Base-by-base conservation (phyloP, 2,797 vertebrate species). In the Microcaecilia unicolor region DNA sequence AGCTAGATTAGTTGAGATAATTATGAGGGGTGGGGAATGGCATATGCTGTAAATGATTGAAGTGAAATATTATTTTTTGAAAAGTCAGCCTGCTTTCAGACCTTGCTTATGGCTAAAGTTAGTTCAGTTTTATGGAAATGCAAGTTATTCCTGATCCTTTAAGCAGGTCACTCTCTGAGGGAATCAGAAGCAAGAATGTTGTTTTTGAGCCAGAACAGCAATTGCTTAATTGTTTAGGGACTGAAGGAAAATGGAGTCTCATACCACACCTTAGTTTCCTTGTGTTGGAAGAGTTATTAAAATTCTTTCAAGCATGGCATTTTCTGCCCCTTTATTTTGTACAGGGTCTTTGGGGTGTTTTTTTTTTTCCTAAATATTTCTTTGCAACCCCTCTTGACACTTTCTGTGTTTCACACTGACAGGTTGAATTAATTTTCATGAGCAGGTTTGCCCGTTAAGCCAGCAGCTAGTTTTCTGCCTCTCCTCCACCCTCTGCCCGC, bases 381-480 rank as follows among this genome's bases (percentile, higher is more conserved):
- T 34, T 40, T 22, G 35, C 35, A 64, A 48, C 35, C 48, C 37
- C 30, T 6, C 58, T 41, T 65, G 60, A 55, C 62, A 35, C 53
- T 61, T 55, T 30, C 45, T 57, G 47, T 64, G 25, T 67, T 74
- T 74, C 38, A 42, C 22, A 33, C 39, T 68, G 59, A 64, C 60
- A 68, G 51, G 55, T 62, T 55, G 57, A 64, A 68, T 73, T 37
- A 64, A 54, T 53, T 64, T 60, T 74, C 49, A 61, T 64, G 33
- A 25, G 44, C 47, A 10, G 37, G 44, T 59, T 42, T 29, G 41
- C 46, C 54, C 44, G 37, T 58, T 50, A 48, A 62, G 60, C 53
- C 44, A 1, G 28, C 62, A 41, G 54, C 38, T 1, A 31, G 43
- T 50, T 58, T 23, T 52, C 26, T 2, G 2, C 5, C 34, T 15